phyloP scores from a whole-genome alignment of 1,140 invertebrate genomes.

The Neodiprion lecontei region DNA sequence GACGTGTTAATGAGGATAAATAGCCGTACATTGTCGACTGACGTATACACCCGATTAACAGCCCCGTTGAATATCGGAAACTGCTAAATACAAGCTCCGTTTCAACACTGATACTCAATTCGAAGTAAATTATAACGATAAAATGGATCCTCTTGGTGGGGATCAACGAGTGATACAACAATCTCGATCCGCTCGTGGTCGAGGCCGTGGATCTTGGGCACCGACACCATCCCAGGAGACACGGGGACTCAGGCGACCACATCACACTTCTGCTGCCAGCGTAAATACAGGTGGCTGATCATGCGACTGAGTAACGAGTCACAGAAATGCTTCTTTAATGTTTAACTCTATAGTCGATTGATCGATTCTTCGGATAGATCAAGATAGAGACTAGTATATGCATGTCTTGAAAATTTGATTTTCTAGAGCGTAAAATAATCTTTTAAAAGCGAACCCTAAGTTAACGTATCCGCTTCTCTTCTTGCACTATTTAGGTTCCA shows the following conservation, averaged over 20 bases:
- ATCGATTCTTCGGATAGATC: no score
- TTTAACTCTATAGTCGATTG: neutral
- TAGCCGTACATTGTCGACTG: neutral
- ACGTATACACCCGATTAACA: neutral
- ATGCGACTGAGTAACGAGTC: neutral
- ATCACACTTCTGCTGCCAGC: conserved; percentile 19
- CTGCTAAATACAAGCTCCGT: neutral
- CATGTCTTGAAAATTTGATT: conserved; percentile 12
- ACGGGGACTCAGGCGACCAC: conserved; percentile 33
- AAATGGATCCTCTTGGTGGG: neutral
- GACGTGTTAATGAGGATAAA: neutral
- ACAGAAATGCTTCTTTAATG: conserved; percentile 11
- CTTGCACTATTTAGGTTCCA: neutral
- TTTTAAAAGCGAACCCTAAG: conserved; percentile 11
- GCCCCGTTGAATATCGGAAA: neutral
- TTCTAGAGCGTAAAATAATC: conserved; percentile 1
- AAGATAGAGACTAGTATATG: neutral
- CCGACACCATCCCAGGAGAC: conserved; percentile 23
- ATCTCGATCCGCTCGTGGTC: conserved; percentile 25
- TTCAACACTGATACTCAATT: neutral
- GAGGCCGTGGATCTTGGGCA: conserved; percentile 30
- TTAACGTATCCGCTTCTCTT: no score
- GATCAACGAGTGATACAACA: neutral
- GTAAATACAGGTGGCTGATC: conserved; percentile 1
- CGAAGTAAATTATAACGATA: neutral